Base-by-base conservation (phyloP, 2,797 vertebrate species). In the Hephaestus fuliginosus region DNA sequence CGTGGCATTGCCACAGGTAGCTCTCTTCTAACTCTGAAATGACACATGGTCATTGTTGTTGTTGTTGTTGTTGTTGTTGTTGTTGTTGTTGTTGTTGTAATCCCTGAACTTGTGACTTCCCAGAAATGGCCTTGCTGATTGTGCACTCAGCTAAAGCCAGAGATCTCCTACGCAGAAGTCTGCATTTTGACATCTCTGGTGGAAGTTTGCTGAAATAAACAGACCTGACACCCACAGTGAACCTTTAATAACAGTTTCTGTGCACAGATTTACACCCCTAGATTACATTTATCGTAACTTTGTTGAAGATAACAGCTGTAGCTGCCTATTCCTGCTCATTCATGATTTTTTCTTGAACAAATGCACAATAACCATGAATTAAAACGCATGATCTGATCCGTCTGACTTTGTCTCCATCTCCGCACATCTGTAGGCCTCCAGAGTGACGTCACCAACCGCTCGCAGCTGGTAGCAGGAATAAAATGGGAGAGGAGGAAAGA, bases 381-480 rank as follows among this genome's bases (percentile, higher is more conserved):
- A 30, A 55, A 67, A 22, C 22, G 3, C 48, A 53, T 51, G n/a
- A 56, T 79, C 43, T 73, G 46, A 76, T 77, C 44, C 7, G 1
- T 15, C 60, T 58, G 61, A 41, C 68, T 79, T 74, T 74, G 70
- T 39, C n/a, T 52, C 49, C 28, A 49, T 76, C 70, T 76, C 69
- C 41, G 12, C 44, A 53, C 44, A 63, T 73, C 55, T 69, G 53
- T 64, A 61, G 64, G 43, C 56, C 12, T 65, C 28, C 10, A 49
- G n/a, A 22, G 49, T 66, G 20, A 62, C 12, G 1, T 65, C 62
- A 65, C 18, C 36, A 56, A 43, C 57, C 78, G 36, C 62, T 67
- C 11, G 36, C 56, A 76, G 68, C 71, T 83, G 66, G 44, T 10
- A 9, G 17, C 48, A 22, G 33, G 7, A 70, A 65, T n/a, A 55